A percentile compares a stretch with the other conserved stretches of the same genome.
phyloP scores from a whole-genome alignment of 2,797 vertebrate genomes.

The Scolopax bukidnonensis region DNA sequence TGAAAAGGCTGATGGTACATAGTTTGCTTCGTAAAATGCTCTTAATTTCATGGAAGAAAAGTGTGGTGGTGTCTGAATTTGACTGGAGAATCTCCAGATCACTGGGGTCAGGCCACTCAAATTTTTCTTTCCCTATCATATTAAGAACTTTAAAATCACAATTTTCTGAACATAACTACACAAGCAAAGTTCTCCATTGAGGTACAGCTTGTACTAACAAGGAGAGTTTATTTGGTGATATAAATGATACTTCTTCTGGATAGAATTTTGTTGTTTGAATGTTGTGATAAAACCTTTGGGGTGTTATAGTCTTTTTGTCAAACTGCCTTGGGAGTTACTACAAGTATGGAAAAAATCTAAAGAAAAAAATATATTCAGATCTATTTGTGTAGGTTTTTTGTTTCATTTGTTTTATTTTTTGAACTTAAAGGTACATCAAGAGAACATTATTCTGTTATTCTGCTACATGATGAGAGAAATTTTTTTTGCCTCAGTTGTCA shows the following conservation, averaged over 20 bases:
- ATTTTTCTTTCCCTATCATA: neutral
- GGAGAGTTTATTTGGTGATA: neutral
- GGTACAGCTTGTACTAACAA: neutral
- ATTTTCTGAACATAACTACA: neutral
- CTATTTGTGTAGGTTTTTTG: no score
- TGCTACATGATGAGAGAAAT: neutral
- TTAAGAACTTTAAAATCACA: neutral
- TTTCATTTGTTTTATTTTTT: neutral
- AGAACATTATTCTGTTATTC: neutral
- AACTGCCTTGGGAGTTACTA: neutral
- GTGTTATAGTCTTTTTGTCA: neutral
- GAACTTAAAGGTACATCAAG: neutral
- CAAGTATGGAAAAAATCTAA: neutral
- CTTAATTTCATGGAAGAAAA: neutral
- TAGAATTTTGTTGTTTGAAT: neutral
- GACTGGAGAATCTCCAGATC: neutral
- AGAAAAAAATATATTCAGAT: neutral
- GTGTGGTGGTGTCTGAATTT: neutral
- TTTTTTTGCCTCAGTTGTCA: neutral
- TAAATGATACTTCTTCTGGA: neutral
- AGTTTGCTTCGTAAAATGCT: neutral
- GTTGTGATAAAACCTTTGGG: neutral
- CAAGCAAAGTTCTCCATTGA: neutral
- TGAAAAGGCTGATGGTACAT: neutral
- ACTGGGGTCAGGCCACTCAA: neutral